These are phyloP conservation scores for Pampus argenteus DNA, from an alignment of 2,797 vertebrate genomes.

Conservation along the genomic window DNA sequence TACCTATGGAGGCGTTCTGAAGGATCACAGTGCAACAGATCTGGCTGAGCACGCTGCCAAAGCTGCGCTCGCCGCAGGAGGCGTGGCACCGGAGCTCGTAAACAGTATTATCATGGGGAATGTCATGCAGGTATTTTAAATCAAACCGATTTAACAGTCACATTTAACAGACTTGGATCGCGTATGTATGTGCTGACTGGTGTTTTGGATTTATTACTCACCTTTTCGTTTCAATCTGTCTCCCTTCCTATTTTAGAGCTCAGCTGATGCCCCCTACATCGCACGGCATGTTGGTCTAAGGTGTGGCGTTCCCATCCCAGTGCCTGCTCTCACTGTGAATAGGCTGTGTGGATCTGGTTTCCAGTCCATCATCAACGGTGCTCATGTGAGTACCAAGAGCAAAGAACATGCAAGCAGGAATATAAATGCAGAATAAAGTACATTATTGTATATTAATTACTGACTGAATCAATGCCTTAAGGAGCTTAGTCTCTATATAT, in stretches of 20 bases:
- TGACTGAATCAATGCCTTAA: neutral
- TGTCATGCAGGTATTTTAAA: conserved; percentile 89
- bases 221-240: neutral
- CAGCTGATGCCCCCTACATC: conserved; percentile 89
- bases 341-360: conserved; percentile 98
- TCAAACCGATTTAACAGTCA: neutral
- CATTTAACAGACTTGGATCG: neutral
- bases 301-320: conserved; percentile 88
- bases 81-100: conserved; percentile 89
- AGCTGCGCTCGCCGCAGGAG: conserved; percentile 90
- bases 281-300: conserved; percentile 94
- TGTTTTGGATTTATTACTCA: neutral
- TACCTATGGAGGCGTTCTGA: conserved; percentile 91
- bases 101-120: conserved; percentile 94
- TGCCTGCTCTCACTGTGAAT: conserved; percentile 93
- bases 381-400: conserved; percentile 85
- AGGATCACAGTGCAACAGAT: conserved; percentile 92
- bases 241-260: conserved; percentile 84
- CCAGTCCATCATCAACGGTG: conserved; percentile 92
- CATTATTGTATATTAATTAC: neutral
- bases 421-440: conserved; percentile 14
- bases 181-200: neutral
- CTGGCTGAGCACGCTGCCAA: conserved; percentile 91
- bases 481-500: neutral
- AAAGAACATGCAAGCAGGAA: neutral